These are phyloP conservation scores for Motacilla tschutschensis DNA, from an alignment of 2,113 vertebrate genomes.

Conservation along the genomic window DNA sequence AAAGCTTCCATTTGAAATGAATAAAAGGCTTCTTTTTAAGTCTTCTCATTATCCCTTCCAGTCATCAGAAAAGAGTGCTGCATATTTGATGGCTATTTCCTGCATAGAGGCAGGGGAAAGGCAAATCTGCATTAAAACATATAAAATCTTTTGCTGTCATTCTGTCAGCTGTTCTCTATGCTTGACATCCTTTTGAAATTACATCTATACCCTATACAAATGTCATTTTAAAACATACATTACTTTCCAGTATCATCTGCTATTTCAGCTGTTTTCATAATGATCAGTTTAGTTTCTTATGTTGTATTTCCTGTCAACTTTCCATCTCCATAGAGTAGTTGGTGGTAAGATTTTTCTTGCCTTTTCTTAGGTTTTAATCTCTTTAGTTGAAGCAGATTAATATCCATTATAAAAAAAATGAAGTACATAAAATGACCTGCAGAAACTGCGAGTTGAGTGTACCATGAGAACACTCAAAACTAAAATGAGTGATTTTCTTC, in stretches of 20 bases:
- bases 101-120: neutral
- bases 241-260: neutral
- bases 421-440: neutral
- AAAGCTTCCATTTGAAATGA: neutral
- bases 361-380: constrained; percentile 6
- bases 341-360: neutral
- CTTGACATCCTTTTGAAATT: neutral
- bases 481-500: neutral
- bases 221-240: neutral
- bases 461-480: neutral
- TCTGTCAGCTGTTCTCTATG: neutral
- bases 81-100: neutral
- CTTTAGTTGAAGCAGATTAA: neutral
- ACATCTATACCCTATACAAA: neutral
- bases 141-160: neutral
- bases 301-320: constrained; percentile 4
- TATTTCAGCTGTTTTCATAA: constrained; percentile 37
- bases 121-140: neutral
- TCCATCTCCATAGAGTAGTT: neutral
- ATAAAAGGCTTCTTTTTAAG: neutral
- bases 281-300: constrained; percentile 15
- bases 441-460: neutral
- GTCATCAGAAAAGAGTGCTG: neutral
- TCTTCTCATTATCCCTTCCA: neutral
- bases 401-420: neutral